Percentiles rank a stretch among this genome's conserved stretches.
These are phyloP conservation scores for Stomorhina lunata DNA, from an alignment of 2,888 invertebrate species.

Conservation along the genomic window DNA sequence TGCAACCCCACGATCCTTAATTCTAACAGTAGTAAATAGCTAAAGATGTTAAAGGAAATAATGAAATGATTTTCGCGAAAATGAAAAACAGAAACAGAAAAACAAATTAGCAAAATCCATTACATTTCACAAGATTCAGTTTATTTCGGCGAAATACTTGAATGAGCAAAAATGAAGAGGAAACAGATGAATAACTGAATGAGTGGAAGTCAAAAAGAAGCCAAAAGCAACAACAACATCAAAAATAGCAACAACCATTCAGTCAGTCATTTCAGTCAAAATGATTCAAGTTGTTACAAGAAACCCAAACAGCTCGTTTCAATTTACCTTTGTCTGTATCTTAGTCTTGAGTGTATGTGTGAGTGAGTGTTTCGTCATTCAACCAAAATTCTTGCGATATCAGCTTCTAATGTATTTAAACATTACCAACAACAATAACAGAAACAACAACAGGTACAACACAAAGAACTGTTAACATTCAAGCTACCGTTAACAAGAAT, in stretches of 20 bases:
- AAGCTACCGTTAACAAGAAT: no score
- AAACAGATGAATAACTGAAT: background rate
- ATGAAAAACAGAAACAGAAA: conserved; percentile 28
- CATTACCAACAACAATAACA: conserved; percentile 40
- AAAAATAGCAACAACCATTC: no score
- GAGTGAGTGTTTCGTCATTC: background rate
- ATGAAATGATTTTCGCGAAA: conserved; percentile 26
- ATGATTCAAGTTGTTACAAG: background rate
- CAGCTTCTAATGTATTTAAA: conserved; percentile 53
- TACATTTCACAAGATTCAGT: conserved; percentile 40
- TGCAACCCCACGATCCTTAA: background rate
- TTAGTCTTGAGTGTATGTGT: background rate
- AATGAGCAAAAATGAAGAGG: no score
- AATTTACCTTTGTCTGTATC: background rate
- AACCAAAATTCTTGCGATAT: conserved; percentile 10
- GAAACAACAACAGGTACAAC: background rate
- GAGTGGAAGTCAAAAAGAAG: conserved; percentile 29
- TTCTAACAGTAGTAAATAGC: no score
- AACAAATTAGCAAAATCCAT: conserved; percentile 64
- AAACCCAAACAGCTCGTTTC: background rate
- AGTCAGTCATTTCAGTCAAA: conserved; percentile 1
- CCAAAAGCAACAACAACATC: no score
- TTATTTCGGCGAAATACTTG: background rate
- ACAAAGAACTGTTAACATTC: conserved; percentile 15
- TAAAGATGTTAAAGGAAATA: background rate